Evolutionary conservation across 2,797 vertebrate genomes (phyloP).

Genomic region (Apogon hyalosoma): DNA sequence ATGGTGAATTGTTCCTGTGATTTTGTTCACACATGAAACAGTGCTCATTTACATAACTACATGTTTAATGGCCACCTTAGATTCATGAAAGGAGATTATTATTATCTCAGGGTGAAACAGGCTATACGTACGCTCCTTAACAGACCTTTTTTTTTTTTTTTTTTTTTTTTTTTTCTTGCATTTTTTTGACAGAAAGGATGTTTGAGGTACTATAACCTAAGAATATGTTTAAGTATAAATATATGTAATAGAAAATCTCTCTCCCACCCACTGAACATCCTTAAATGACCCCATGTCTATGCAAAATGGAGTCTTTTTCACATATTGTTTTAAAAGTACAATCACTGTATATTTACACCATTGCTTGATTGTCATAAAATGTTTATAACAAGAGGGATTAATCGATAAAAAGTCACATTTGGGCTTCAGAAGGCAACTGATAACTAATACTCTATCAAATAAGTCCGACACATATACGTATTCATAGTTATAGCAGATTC

Average conservation of each 20-base stretch:
- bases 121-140: background rate
- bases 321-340: constrained; percentile 27
- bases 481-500: constrained; percentile 27
- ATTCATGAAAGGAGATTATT: constrained; percentile 5
- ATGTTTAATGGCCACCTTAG: constrained; percentile 31
- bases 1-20: constrained; percentile 62
- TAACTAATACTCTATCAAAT: constrained; percentile 44
- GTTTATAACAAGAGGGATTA: constrained; percentile 43
- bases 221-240: too few relatives aligned
- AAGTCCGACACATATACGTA: constrained; percentile 19
- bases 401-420: constrained; percentile 56
- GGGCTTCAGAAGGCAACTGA: constrained; percentile 42
- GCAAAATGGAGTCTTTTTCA: too few relatives aligned
- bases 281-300: too few relatives aligned
- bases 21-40: constrained; percentile 48
- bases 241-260: background rate
- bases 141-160: background rate
- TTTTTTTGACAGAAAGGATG: background rate
- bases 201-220: background rate
- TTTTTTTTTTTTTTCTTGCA: too few relatives aligned
- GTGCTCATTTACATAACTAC: constrained; percentile 54
- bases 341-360: constrained; percentile 6
- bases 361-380: constrained; percentile 55
- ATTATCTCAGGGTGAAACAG: constrained; percentile 4
- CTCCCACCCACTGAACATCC: too few relatives aligned